Percentiles rank a stretch among this genome's conserved stretches.
Conservation (phyloP, 2,888 invertebrate genomes). For the Amphimallon solstitiale region DNA sequence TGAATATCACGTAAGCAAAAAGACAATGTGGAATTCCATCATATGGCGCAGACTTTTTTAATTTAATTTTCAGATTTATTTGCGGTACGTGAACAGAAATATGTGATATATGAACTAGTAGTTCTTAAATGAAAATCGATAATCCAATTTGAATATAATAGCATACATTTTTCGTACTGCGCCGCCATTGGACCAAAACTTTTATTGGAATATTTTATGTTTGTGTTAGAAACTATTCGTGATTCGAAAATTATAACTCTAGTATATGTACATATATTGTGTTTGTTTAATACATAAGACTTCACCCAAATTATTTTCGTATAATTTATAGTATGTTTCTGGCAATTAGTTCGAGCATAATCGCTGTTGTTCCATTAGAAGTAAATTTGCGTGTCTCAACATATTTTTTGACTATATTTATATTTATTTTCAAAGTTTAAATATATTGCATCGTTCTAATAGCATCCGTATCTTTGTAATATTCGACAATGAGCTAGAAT, state of each 20-base stretch:
- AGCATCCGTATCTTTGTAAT: too few relatives aligned
- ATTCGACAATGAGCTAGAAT: too few relatives aligned
- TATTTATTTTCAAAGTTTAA: too few relatives aligned
- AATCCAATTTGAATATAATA: slow-evolving; percentile 30
- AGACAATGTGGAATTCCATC: too few relatives aligned
- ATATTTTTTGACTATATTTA: too few relatives aligned
- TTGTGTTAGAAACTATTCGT: slow-evolving; percentile 14
- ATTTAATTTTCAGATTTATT: slow-evolving; percentile 13
- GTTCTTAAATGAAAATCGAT: slow-evolving; percentile 31
- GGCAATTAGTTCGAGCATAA: too few relatives aligned
- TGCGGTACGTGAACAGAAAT: not conserved
- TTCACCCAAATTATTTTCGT: not conserved
- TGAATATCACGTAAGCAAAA: too few relatives aligned
- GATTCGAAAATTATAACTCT: slow-evolving; percentile 15
- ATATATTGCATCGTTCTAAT: too few relatives aligned
- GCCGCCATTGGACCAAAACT: slow-evolving; percentile 4
- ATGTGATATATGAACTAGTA: slow-evolving; percentile 16
- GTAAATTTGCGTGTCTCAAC: too few relatives aligned
- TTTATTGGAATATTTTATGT: slow-evolving; percentile 16
- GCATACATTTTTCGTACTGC: slow-evolving; percentile 6
- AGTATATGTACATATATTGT: not conserved
- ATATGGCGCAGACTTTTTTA: not conserved
- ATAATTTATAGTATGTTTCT: not conserved
- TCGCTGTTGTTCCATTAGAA: too few relatives aligned
- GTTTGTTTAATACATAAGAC: not conserved